These are phyloP conservation scores for Naso thynnoides DNA, from an alignment of 2,797 vertebrate species.

Conservation along the genomic window DNA sequence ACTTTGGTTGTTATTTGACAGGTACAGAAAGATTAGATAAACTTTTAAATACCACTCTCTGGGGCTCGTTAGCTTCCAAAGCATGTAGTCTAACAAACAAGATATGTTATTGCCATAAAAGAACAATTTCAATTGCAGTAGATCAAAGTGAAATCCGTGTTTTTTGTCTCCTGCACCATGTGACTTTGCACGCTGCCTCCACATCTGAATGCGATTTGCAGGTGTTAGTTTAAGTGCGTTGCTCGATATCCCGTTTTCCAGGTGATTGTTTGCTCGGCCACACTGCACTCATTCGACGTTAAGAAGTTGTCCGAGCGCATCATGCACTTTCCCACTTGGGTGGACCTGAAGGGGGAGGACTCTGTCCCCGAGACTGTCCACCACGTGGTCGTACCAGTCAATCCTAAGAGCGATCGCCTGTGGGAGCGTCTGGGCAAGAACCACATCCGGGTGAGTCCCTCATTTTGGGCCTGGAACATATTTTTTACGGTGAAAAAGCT, in stretches of 20 bases:
- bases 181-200: neutral
- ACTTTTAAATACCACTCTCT: neutral
- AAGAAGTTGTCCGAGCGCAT: constrained; percentile 98
- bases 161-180: neutral
- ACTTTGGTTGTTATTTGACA: neutral
- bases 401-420: constrained; percentile 91
- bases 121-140: neutral
- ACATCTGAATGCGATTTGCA: neutral
- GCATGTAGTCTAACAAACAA: neutral
- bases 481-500: too few species aligned
- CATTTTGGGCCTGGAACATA: neutral
- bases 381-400: constrained; percentile 95
- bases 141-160: neutral
- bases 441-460: constrained; percentile 87
- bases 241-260: constrained; percentile 53
- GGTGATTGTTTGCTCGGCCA: constrained; percentile 98
- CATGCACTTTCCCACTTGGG: constrained; percentile 99
- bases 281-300: constrained; percentile 97
- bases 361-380: constrained; percentile 97
- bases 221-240: neutral
- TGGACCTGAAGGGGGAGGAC: constrained; percentile 98
- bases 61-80: neutral
- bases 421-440: constrained; percentile 95
- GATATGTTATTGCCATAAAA: neutral
- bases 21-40: neutral